phyloP scores from a whole-genome alignment of 2,888 invertebrate genomes.

The Conops quadrifasciatus region DNA sequence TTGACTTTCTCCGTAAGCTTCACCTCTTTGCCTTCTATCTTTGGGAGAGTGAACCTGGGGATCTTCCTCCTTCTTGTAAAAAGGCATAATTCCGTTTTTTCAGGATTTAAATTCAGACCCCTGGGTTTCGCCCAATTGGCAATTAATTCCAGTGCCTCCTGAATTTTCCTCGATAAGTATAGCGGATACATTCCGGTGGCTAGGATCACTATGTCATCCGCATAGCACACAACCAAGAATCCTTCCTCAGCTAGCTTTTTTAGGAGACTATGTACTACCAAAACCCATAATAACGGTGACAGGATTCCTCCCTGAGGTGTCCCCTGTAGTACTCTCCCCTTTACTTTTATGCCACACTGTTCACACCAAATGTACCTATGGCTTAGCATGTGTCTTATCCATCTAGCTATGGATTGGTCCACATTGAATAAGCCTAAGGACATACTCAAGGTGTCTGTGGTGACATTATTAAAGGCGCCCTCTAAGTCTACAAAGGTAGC shows the following conservation, averaged over 20 bases:
- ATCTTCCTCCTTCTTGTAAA: too few species aligned
- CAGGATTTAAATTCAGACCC: too few species aligned
- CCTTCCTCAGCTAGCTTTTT: background rate
- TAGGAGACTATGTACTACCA: background rate
- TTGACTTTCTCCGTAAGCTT: background rate
- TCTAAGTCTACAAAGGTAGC: background rate
- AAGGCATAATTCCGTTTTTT: too few species aligned
- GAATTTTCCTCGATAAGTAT: background rate
- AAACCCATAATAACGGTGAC: background rate
- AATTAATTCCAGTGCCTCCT: too few species aligned
- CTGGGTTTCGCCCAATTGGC: too few species aligned
- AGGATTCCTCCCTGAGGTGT: constrained; percentile 3
- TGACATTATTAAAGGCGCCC: background rate
- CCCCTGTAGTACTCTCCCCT: background rate
- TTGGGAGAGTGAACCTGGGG: background rate
- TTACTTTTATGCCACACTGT: background rate
- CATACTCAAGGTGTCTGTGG: background rate
- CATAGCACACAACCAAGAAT: background rate
- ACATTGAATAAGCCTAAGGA: background rate
- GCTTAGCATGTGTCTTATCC: constrained; percentile 1
- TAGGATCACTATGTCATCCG: background rate
- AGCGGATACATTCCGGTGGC: background rate
- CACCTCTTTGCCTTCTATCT: background rate
- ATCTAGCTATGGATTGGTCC: background rate
- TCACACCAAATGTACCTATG: background rate